Evolutionary conservation across 2,797 vertebrate genomes (phyloP), one percentile per base, ranked within the genome.

Genomic region (Passerculus sandwichensis): DNA sequence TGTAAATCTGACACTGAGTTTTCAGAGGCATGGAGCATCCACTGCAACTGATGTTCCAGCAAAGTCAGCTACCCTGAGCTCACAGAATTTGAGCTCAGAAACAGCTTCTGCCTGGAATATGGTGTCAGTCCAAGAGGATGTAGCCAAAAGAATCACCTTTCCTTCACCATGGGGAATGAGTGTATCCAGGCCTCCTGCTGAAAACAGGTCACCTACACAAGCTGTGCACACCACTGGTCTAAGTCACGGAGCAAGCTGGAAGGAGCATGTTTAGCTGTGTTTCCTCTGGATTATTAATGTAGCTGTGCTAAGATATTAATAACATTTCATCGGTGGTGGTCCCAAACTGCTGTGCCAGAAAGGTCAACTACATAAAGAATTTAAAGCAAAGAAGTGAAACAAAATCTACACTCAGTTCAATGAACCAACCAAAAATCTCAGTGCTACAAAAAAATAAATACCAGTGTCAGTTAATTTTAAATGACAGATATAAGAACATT

Each of bases 211-310:
- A 96, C 72, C 92, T 94, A 53, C 59, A 80, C 89, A 87, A 91
- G 85, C 83, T 87, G 86, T 67, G 90, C 77, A 47, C 85, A 76
- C 92, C 27, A 8, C 11, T 75, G 81, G 75, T 38, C 53, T 67
- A 93, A 95, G 83, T 44, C 87, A 91, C 83, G 54, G 75, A 86
- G 75, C 79, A 91, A 67, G 74, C 18, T 91, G 92, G 94, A 92
- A 92, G 74, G 61, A 89, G 67, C 56, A 91, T 96, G 93, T 93
- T 95, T 96, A 92, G 69, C 84, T 96, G 78, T 96, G 93, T 95
- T 97, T 94, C 91, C 53, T 94, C 72, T 97, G 88, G 89, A 97
- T 97, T 97, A 97, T 97, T 97, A 96, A 97, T 97, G 92, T 94
- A 78, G 67, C 59, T 88, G 65, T 89, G 77, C 81, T 96, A 87